A percentile compares a stretch with the other conserved stretches of the same genome.
Conservation (phyloP, 2,113 vertebrate species). For the Hippocampus mohnikei region DNA sequence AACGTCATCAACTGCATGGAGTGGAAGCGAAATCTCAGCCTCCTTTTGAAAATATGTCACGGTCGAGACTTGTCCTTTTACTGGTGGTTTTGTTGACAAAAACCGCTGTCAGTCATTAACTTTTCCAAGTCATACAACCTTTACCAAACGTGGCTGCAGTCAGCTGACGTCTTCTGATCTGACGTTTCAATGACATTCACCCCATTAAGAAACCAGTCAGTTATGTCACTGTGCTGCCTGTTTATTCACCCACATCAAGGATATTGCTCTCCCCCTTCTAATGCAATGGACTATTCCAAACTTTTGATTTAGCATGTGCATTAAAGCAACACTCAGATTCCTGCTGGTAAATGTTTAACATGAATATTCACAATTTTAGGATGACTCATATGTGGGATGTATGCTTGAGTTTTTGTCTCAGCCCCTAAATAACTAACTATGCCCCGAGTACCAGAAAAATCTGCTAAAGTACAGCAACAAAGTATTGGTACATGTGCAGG, state of each 20-base stretch:
- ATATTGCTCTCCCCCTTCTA: neutral
- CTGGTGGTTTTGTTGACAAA: neutral
- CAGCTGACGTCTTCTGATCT: constrained; percentile 14
- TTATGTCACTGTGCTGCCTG: neutral
- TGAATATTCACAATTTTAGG: too few relatives aligned
- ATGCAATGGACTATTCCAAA: too few relatives aligned
- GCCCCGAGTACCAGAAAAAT: too few relatives aligned
- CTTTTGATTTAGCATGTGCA: too few relatives aligned
- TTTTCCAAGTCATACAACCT: constrained; percentile 13
- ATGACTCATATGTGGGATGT: too few relatives aligned
- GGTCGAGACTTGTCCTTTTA: neutral
- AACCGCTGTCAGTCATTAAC: constrained; percentile 48
- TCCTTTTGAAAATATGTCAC: neutral
- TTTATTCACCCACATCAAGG: constrained; percentile 44
- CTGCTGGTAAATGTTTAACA: too few relatives aligned
- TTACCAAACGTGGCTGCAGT: neutral
- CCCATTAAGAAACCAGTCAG: constrained; percentile 5
- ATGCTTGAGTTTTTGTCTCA: too few relatives aligned
- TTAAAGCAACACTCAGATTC: too few relatives aligned
- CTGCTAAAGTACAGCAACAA: too few relatives aligned
- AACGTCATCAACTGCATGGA: neutral
- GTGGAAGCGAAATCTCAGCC: neutral
- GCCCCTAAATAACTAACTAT: too few relatives aligned
- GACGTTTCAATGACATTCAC: constrained; percentile 10
- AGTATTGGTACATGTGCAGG: constrained; percentile 6